These are phyloP conservation scores for Neosilurus hyrtlii DNA, from an alignment of 2,797 vertebrate genomes.

Conservation along the genomic window DNA sequence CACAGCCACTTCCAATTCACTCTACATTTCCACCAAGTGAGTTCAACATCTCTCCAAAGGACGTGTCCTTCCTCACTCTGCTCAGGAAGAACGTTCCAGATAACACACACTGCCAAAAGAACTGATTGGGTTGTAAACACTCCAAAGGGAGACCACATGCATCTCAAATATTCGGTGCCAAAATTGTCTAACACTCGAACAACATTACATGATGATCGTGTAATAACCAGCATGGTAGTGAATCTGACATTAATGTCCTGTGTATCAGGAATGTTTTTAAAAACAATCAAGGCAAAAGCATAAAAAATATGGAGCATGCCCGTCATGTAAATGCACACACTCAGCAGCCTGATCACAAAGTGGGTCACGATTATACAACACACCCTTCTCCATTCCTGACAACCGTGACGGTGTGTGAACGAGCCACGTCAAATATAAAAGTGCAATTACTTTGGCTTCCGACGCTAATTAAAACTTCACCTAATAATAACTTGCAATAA, in stretches of 20 bases:
- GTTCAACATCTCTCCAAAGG: slow-evolving; percentile 37
- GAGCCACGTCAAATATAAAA: slow-evolving; percentile 61
- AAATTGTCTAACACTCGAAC: slow-evolving; percentile 16
- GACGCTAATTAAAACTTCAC: slow-evolving; percentile 70
- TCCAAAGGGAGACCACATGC: slow-evolving; percentile 13
- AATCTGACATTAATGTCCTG: slow-evolving; percentile 14
- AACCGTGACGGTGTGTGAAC: slow-evolving; percentile 44
- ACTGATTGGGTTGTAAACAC: slow-evolving; percentile 41
- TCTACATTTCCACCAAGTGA: slow-evolving; percentile 43
- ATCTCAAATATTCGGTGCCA: slow-evolving; percentile 26
- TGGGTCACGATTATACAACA: slow-evolving; percentile 10
- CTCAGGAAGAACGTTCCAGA: slow-evolving; percentile 38
- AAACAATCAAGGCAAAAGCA: neutral
- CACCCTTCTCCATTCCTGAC: slow-evolving; percentile 48
- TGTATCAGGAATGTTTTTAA: slow-evolving; percentile 9
- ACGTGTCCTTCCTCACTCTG: neutral
- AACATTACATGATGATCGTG: neutral
- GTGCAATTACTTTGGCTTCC: slow-evolving; percentile 70
- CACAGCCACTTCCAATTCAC: slow-evolving; percentile 33
- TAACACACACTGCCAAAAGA: slow-evolving; percentile 36
- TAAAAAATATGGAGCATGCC: neutral
- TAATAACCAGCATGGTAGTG: slow-evolving; percentile 11
- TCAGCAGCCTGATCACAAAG: slow-evolving; percentile 28
- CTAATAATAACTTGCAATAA: slow-evolving; percentile 77
- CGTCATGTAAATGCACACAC: slow-evolving; percentile 1